A percentile compares a stretch with the other conserved stretches of the same genome.
Evolutionary conservation across 2,888 invertebrate species (phyloP).

Genomic region (Yponomeuta cagnagella): DNA sequence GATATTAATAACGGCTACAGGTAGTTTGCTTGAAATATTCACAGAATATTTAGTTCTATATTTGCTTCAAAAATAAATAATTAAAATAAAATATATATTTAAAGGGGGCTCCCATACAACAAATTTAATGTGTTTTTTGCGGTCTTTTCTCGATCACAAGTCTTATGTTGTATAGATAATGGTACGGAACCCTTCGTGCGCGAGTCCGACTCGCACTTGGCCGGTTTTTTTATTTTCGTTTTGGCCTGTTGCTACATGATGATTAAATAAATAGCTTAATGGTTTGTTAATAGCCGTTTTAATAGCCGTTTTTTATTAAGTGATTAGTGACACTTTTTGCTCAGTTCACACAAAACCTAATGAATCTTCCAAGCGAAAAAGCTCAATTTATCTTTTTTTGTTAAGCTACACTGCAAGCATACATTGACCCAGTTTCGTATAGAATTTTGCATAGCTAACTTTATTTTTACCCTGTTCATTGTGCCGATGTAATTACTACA

Average conservation of each 20-base stretch:
- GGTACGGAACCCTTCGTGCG: no score
- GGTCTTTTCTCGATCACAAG: no score
- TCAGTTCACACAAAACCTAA: not conserved
- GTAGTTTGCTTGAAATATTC: no score
- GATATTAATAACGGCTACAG: no score
- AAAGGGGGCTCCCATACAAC: no score
- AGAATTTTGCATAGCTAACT: not conserved
- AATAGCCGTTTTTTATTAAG: not conserved
- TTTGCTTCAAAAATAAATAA: no score
- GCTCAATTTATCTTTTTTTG: constrained; percentile 7
- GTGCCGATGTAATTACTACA: constrained; percentile 3
- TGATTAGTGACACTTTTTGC: constrained; percentile 1
- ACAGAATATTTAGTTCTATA: no score
- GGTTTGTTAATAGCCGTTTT: not conserved
- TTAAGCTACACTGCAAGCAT: not conserved
- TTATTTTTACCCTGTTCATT: constrained; percentile 7
- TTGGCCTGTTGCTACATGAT: not conserved
- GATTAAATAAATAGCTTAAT: not conserved
- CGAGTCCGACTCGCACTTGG: no score
- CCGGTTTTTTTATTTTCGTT: not conserved
- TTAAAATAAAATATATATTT: no score
- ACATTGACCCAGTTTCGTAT: constrained; percentile 1
- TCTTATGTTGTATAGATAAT: no score
- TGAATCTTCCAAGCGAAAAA: not conserved
- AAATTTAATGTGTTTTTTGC: no score